Percentiles rank a stretch among this genome's conserved stretches.
Evolutionary conservation across 2,113 vertebrate genomes (phyloP).

Genomic region (Isurus oxyrinchus): DNA sequence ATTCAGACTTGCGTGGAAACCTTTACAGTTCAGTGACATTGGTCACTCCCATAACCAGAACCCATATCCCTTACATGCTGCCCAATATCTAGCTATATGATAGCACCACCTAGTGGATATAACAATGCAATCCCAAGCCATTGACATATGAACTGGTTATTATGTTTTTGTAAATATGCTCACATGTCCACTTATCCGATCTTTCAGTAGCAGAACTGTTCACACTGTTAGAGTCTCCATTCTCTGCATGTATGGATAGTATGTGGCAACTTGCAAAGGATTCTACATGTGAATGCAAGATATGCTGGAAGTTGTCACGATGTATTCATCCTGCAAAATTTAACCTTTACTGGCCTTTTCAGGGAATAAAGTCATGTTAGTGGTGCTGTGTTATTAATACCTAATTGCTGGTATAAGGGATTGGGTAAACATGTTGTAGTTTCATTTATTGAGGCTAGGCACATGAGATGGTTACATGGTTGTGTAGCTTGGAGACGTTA

Average conservation of each 20-base stretch:
- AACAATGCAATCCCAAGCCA: not conserved
- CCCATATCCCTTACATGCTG: not conserved
- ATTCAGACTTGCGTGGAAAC: not conserved
- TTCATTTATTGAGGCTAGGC: too few relatives aligned
- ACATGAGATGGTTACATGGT: too few relatives aligned
- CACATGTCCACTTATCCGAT: not conserved
- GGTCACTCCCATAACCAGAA: not conserved
- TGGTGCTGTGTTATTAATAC: too few relatives aligned
- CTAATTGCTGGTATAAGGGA: too few relatives aligned
- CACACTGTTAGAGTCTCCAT: not conserved
- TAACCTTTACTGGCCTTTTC: not conserved
- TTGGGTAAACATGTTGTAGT: too few relatives aligned
- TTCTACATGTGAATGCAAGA: not conserved
- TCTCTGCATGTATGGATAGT: not conserved
- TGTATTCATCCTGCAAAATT: not conserved
- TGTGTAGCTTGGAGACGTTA: too few relatives aligned
- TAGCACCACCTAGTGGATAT: not conserved
- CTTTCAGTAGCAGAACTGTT: not conserved
- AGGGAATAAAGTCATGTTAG: not conserved
- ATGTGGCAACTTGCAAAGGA: not conserved
- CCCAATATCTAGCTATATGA: not conserved
- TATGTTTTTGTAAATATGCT: not conserved
- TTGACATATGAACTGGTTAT: not conserved
- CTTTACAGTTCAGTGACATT: not conserved
- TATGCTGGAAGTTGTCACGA: not conserved